phyloP scores from a whole-genome alignment of 2,888 invertebrate genomes.

The Lithodes maja region DNA sequence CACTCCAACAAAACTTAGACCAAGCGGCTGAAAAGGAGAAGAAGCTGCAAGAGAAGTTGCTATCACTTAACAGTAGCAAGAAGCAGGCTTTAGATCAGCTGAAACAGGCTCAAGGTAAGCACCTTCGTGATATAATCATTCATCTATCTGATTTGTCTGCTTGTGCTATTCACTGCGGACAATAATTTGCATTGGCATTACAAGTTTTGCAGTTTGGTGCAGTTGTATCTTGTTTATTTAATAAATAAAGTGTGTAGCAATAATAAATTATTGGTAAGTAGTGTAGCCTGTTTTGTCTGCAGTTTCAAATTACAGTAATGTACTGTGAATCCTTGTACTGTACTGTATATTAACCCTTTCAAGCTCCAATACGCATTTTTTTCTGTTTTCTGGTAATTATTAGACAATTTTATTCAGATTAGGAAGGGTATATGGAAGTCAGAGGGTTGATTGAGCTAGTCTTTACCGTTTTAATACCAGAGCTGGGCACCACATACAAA shows the following conservation, averaged over 20 bases:
- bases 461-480: no score
- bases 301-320: no score
- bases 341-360: no score
- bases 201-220: not conserved
- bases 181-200: not conserved
- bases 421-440: no score
- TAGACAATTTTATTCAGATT: no score
- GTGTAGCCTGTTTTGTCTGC: no score
- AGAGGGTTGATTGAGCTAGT: no score
- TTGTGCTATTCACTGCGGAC: not conserved
- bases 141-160: not conserved
- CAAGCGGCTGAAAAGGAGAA: conserved; percentile 35
- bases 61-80: not conserved
- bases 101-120: conserved; percentile 46
- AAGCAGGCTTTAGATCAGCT: conserved; percentile 27
- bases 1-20: conserved; percentile 22
- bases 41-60: conserved; percentile 30
- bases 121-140: not conserved
- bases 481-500: no score
- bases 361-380: no score
- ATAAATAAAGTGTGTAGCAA: not conserved
- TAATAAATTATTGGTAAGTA: not conserved
- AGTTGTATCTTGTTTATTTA: no score
- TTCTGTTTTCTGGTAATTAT: no score
- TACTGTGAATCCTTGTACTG: no score